Evolutionary conservation across 2,113 vertebrate species (phyloP).

Genomic region (Phalacrocorax brasilianus): DNA sequence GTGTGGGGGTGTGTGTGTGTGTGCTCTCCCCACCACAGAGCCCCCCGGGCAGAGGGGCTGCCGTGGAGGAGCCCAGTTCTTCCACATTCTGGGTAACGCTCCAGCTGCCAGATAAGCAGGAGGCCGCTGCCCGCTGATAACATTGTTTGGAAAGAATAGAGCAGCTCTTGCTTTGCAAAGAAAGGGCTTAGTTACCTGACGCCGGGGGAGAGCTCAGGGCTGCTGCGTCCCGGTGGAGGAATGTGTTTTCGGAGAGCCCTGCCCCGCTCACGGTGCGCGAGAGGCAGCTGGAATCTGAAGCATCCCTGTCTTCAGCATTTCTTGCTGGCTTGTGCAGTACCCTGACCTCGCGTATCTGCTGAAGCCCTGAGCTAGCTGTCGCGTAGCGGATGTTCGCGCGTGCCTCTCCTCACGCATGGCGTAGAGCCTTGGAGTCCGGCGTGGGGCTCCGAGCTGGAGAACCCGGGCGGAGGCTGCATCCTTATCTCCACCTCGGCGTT

Average conservation of each 20-base stretch:
- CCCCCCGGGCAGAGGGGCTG: neutral
- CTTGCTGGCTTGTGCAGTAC: neutral
- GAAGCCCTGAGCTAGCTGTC: neutral
- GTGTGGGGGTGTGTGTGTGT: too few species aligned
- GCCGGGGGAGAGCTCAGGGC: neutral
- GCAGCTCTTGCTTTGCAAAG: constrained; percentile 17
- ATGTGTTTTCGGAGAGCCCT: constrained; percentile 29
- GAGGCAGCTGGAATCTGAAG: constrained; percentile 42
- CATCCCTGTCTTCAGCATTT: constrained; percentile 24
- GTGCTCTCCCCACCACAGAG: neutral
- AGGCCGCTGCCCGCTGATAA: constrained; percentile 9
- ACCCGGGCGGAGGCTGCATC: neutral
- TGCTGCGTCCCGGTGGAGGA: neutral
- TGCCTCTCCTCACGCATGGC: neutral
- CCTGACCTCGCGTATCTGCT: neutral
- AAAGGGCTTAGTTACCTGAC: neutral
- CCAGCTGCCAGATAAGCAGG: constrained; percentile 37
- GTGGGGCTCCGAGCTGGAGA: neutral
- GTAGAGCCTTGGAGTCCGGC: accelerated
- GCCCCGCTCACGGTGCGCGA: neutral
- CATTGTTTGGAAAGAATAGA: constrained; percentile 53
- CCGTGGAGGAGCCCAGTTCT: neutral
- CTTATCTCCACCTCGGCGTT: neutral
- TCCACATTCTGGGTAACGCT: constrained; percentile 45
- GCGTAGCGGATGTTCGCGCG: accelerated